Evolutionary conservation across 2,888 invertebrate genomes (phyloP), one percentile per base, ranked within the genome.

Genomic region (Bombylius major): DNA sequence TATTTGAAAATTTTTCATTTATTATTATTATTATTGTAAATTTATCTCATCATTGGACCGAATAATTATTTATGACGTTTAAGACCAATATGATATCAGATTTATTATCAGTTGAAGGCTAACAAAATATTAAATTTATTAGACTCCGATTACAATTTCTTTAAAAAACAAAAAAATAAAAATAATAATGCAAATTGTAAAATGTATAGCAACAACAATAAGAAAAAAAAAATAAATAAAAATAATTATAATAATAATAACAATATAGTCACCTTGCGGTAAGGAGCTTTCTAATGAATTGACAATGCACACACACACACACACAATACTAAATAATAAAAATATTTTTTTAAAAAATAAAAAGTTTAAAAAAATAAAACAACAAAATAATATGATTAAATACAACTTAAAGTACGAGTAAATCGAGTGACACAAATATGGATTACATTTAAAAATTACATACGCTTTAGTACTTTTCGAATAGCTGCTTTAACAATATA

Each of bases 11-110:
- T 23, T 23, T n/a, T 23, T 23, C 23, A 23, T 23, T 23, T 23
- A 23, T 23, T 23, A 23, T 23, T 23, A 23, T 23, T 23, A 23
- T 23, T 42, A 4, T 5, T 42, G 12, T 42, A 42, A 8, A 42
- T 42, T 42, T 42, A 42, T 54, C 44, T 54, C 54, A 54, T 50
- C 54, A 54, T 33, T 54, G 48, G 48, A 54, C 54, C 48, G 54
- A 44, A 39, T 54, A 54, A 54, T 54, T 54, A 45, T 50, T 47
- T 42, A 36, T 54, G 54, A 54, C 54, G 44, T 54, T 50, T 54
- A 44, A 54, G 45, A 54, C 54, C 54, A 45, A 50, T 42, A 42
- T 44, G 45, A 54, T 54, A 54, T 54, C 54, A 50, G 45, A 50
- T 54, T 42, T 42, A 42, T 11, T 42, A 42, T 36, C 8, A 5